Base-by-base conservation (phyloP, 2,797 vertebrate genomes). In the Leptatherina wallacei region DNA sequence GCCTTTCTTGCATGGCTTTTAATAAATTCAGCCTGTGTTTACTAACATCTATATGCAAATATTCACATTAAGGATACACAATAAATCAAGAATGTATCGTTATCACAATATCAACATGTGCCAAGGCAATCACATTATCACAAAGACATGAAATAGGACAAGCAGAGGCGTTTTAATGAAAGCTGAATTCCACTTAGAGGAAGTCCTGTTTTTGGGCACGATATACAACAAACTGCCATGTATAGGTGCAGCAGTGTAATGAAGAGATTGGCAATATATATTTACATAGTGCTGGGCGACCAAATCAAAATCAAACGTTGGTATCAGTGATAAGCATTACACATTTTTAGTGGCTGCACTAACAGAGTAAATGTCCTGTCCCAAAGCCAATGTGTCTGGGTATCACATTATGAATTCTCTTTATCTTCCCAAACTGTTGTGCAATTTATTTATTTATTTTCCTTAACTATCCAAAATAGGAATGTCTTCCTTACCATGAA, bases 1-100 rank as follows among this genome's bases (percentile, higher is more conserved):
- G 60, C 65, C 71, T 81, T 78, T 73, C 86, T 82, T 87, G 83
- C 66, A 42, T 77, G 72, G 78, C 74, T 78, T 90, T 83, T 75
- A 70, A 52, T 81, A 85, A 87, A 78, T 75, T 64, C 44, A n/a
- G 70, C 59, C 75, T 66, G 75, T 63, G 71, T 73, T 57, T 58
- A 85, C 74, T 86, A 85, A 61, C 16, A 16, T 61, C 52, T 82
- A 56, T 69, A 71, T 62, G 75, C 65, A 42, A 75, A 55, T 44
- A 27, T 65, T 22, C 56, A 61, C 35, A 9, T 60, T 61, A 35
- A 5, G 16, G 44, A 8, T n/a, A 20, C 20, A 49, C 44, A n/a
- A 49, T n/a, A n/a, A 49, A 49, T 49, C 18, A n/a, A 49, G 20
- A 49, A 9, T 44, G 14, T 44, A 7, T 49, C 16, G 18, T 47